Conservation (phyloP, 2,797 vertebrate species). For the Antennarius maculatus region DNA sequence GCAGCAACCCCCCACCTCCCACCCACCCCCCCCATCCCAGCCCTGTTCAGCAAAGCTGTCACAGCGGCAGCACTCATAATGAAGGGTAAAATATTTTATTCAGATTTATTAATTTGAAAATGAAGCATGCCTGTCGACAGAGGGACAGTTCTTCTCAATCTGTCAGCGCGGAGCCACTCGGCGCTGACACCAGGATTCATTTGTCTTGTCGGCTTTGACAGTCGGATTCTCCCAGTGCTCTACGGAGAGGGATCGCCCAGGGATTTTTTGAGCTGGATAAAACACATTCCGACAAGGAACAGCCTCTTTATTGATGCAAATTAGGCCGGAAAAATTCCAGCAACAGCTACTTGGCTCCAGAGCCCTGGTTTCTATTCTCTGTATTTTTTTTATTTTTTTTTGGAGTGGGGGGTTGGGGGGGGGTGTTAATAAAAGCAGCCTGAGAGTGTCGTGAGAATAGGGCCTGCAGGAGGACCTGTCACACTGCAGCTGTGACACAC, state of each 20-base stretch:
- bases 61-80: conserved; percentile 95
- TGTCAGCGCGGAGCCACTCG: conserved; percentile 95
- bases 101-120: conserved; percentile 99
- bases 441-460: conserved; percentile 66
- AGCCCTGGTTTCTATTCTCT: conserved; percentile 87
- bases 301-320: conserved; percentile 99
- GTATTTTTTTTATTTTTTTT: conserved; percentile 65
- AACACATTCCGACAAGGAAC: conserved; percentile 99
- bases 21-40: conserved; percentile 76
- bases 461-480: conserved; percentile 78
- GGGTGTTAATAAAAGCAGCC: conserved; percentile 88
- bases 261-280: conserved; percentile 97
- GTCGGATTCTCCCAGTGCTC: conserved; percentile 97
- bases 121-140: conserved; percentile 99
- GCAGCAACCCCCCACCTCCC: conserved; percentile 61
- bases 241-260: conserved; percentile 92
- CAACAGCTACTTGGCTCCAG: conserved; percentile 88
- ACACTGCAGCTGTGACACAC: conserved; percentile 72
- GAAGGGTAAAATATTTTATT: conserved; percentile 99
- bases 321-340: conserved; percentile 92
- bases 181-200: conserved; percentile 96
- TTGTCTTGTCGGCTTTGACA: conserved; percentile 99
- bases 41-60: conserved; percentile 92
- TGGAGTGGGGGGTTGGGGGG: conserved; percentile 41
- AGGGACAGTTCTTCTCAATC: conserved; percentile 99